These are phyloP conservation scores for Athalia circularis DNA, from an alignment of 2,888 invertebrate species.

Conservation along the genomic window DNA sequence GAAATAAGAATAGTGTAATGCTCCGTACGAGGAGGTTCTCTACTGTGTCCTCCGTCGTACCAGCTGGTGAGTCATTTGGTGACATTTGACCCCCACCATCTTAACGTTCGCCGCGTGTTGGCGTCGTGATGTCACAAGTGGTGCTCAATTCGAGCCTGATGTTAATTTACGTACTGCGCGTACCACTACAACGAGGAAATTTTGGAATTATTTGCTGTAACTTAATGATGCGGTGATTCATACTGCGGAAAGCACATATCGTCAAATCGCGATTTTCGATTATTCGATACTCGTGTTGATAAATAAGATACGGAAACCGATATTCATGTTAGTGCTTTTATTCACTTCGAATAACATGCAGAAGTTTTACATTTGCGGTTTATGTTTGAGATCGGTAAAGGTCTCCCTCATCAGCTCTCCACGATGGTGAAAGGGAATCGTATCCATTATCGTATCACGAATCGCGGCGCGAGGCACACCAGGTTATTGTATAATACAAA, in stretches of 20 bases:
- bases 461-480: not conserved
- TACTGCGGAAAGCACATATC: not conserved
- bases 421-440: conserved; percentile 6
- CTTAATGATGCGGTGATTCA: not conserved
- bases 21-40: conserved; percentile 2
- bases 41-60: conserved; percentile 32
- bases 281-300: no score
- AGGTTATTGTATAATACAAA: no score
- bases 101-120: conserved; percentile 46
- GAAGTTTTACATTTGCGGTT: not conserved
- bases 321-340: no score
- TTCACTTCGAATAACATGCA: not conserved
- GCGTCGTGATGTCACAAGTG: conserved; percentile 53
- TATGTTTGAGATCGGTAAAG: not conserved
- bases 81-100: conserved; percentile 68
- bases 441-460: not conserved
- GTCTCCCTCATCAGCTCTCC: not conserved
- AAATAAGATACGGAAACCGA: no score
- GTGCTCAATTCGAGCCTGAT: conserved; percentile 55
- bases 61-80: conserved; percentile 63
- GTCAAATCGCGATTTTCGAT: no score
- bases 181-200: not conserved
- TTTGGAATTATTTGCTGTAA: not conserved
- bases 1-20: conserved; percentile 3
- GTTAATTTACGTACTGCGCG: not conserved